A percentile compares a stretch with the other conserved stretches of the same genome.
Conservation (phyloP, 2,797 vertebrate species). For the Sarcophilus harrisii region DNA sequence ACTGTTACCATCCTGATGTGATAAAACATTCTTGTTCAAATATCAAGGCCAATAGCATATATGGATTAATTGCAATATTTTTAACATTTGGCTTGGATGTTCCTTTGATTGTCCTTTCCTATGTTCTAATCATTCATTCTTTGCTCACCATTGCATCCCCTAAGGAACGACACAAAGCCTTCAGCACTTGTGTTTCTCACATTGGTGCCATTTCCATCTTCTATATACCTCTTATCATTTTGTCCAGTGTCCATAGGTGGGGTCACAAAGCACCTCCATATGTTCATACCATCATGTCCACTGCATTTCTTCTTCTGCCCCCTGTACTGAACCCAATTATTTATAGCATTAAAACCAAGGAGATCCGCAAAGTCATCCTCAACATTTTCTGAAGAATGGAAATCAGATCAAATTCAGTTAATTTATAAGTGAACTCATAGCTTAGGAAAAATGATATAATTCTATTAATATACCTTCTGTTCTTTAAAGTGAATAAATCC, state of each 20-base stretch:
- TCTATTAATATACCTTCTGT: not conserved
- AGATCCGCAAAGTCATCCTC: conserved; percentile 70
- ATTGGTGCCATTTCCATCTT: conserved; percentile 70
- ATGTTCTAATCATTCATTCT: conserved; percentile 73
- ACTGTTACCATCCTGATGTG: conserved; percentile 84
- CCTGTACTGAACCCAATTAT: conserved; percentile 81
- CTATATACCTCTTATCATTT: conserved; percentile 70
- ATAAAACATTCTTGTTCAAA: conserved; percentile 83
- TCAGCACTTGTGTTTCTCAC: conserved; percentile 72
- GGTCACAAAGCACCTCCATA: conserved; percentile 67
- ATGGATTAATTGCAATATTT: conserved; percentile 78
- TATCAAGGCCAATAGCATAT: conserved; percentile 76
- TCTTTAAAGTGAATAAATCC: not conserved
- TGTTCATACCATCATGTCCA: conserved; percentile 72
- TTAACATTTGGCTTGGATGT: conserved; percentile 70
- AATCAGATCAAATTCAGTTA: not conserved
- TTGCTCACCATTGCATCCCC: conserved; percentile 68
- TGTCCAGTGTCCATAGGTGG: conserved; percentile 73
- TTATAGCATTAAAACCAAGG: conserved; percentile 79
- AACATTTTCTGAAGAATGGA: conserved; percentile 19
- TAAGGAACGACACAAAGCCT: conserved; percentile 58
- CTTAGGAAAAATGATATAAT: not conserved
- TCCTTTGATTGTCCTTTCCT: conserved; percentile 75
- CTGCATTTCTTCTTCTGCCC: conserved; percentile 78
- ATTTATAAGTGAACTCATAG: not conserved